Evolutionary conservation across 2,113 vertebrate species (phyloP).

Genomic region (Takifugu flavidus): DNA sequence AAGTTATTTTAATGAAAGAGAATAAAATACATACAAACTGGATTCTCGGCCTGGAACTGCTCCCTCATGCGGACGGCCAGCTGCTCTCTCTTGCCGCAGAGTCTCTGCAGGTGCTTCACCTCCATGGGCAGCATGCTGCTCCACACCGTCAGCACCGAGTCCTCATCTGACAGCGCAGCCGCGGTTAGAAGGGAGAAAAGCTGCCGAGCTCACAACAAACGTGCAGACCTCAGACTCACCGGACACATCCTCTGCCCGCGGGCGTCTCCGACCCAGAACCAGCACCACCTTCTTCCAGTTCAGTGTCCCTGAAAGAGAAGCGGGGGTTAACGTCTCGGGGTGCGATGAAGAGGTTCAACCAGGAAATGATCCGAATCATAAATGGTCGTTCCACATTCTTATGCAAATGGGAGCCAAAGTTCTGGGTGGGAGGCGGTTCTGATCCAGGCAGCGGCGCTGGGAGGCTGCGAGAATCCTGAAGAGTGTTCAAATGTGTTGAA

Average conservation of each 20-base stretch:
- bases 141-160: constrained; percentile 86
- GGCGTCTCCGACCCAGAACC: constrained; percentile 80
- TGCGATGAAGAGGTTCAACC: neutral
- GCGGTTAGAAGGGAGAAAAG: neutral
- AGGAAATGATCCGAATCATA: neutral
- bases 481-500: too few species aligned
- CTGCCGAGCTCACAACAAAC: neutral
- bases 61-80: constrained; percentile 82
- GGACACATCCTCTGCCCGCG: constrained; percentile 61
- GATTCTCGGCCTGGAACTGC: constrained; percentile 61
- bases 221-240: constrained; percentile 64
- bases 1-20: neutral
- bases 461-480: too few species aligned
- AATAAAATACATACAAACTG: neutral
- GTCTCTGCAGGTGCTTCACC: constrained; percentile 86
- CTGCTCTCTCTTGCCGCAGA: constrained; percentile 82
- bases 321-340: too few species aligned
- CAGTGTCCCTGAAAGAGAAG: constrained; percentile 66
- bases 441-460: too few species aligned
- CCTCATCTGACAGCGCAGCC: constrained; percentile 71
- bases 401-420: too few species aligned
- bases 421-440: too few species aligned
- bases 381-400: too few species aligned
- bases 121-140: constrained; percentile 84
- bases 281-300: constrained; percentile 83